These are phyloP conservation scores for Eulithis prunata DNA, from an alignment of 2,888 invertebrate species.

Conservation along the genomic window DNA sequence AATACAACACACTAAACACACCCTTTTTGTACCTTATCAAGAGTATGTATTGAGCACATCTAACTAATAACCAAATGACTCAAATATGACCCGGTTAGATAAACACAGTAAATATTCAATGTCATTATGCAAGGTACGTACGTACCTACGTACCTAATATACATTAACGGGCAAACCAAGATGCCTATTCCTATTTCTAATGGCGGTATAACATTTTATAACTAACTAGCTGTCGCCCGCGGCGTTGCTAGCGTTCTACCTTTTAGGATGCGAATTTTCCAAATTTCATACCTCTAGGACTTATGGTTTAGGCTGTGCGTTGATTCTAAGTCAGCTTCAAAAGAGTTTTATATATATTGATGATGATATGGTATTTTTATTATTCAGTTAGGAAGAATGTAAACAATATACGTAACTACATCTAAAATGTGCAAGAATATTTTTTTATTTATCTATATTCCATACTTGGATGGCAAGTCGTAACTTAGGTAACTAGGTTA, in stretches of 20 bases:
- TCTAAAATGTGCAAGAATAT: too few species aligned
- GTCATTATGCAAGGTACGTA: neutral
- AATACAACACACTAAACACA: neutral
- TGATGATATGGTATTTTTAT: neutral
- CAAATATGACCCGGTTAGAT: constrained; percentile 7
- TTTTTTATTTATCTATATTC: neutral
- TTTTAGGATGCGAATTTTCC: too few species aligned
- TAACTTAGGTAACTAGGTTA: neutral
- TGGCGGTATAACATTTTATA: constrained; percentile 14
- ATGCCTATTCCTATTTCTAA: too few species aligned
- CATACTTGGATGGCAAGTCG: constrained; percentile 11
- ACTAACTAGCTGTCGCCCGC: too few species aligned
- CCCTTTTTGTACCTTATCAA: neutral
- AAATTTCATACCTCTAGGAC: too few species aligned
- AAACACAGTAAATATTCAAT: constrained; percentile 4
- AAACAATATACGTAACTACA: constrained; percentile 1
- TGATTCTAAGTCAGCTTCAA: too few species aligned
- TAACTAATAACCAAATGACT: constrained; percentile 13
- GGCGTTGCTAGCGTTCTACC: too few species aligned
- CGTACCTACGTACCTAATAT: too few species aligned
- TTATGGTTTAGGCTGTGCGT: too few species aligned
- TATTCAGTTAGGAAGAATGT: constrained; percentile 3
- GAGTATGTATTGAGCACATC: neutral
- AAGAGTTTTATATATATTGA: too few species aligned
- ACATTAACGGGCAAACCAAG: too few species aligned